Evolutionary conservation across 2,888 invertebrate genomes (phyloP).

Genomic region (Eupithecia tripunctaria): DNA sequence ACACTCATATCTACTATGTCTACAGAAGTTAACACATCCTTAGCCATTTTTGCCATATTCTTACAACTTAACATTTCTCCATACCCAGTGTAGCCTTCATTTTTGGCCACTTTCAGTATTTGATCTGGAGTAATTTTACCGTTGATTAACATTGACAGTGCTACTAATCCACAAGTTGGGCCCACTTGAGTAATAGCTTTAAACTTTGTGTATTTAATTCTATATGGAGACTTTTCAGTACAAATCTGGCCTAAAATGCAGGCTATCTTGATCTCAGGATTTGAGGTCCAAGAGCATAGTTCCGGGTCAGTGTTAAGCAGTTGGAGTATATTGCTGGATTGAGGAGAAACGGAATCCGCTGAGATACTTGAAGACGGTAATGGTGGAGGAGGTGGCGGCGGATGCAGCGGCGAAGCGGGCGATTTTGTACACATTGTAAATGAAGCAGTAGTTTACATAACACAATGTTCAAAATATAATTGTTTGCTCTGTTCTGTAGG

Average conservation of each 20-base stretch:
- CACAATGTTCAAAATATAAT: neutral
- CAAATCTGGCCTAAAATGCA: slow-evolving; percentile 84
- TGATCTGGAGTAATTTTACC: slow-evolving; percentile 83
- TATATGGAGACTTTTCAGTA: slow-evolving; percentile 75
- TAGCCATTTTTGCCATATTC: slow-evolving; percentile 87
- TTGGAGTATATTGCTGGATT: slow-evolving; percentile 36
- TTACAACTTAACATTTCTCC: slow-evolving; percentile 95
- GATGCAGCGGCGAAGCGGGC: slow-evolving; percentile 62
- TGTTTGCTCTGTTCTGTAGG: neutral
- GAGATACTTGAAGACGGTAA: slow-evolving; percentile 14
- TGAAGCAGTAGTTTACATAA: neutral
- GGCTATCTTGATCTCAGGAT: slow-evolving; percentile 84
- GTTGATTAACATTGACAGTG: slow-evolving; percentile 90
- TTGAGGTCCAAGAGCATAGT: slow-evolving; percentile 37
- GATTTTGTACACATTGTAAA: slow-evolving; percentile 70
- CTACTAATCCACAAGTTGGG: slow-evolving; percentile 95
- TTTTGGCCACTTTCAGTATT: slow-evolving; percentile 86
- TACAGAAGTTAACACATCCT: slow-evolving; percentile 80
- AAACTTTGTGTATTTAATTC: slow-evolving; percentile 73
- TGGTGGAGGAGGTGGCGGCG: slow-evolving; percentile 41
- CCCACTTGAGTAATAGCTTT: slow-evolving; percentile 81
- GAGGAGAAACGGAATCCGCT: slow-evolving; percentile 22
- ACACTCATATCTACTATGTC: slow-evolving; percentile 66
- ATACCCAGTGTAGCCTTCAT: slow-evolving; percentile 88
- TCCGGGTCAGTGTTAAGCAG: slow-evolving; percentile 18